These are phyloP conservation scores for Myotis daubentonii DNA, from an alignment of 2,797 vertebrate species.

Conservation along the genomic window DNA sequence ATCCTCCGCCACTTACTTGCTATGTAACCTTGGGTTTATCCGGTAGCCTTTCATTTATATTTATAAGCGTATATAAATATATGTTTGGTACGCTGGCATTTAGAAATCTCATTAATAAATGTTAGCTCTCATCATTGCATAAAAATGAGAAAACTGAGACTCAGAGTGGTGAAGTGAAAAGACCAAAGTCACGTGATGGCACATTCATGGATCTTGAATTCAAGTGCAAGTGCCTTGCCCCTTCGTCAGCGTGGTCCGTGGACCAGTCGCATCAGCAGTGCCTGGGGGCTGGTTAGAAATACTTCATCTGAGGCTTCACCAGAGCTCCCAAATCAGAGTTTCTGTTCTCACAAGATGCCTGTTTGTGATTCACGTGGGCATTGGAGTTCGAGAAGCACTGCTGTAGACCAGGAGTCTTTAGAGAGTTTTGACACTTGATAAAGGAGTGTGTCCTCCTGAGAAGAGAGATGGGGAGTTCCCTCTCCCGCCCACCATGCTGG, in stretches of 20 bases:
- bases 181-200: not conserved
- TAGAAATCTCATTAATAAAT: not conserved
- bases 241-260: not conserved
- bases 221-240: not conserved
- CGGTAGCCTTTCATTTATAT: not conserved
- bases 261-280: rapidly evolving
- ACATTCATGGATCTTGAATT: not conserved
- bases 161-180: not conserved
- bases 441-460: not conserved
- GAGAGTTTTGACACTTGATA: not conserved
- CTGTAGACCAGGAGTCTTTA: not conserved
- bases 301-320: not conserved
- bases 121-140: not conserved
- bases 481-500: rapidly evolving
- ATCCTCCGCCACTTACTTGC: not conserved
- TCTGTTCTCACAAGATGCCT: not conserved
- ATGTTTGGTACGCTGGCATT: not conserved
- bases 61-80: not conserved
- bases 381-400: not conserved
- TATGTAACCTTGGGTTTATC: not conserved
- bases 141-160: not conserved
- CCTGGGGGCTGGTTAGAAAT: not conserved
- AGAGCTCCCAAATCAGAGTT: not conserved
- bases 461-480: not conserved
- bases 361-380: not conserved